These are phyloP conservation scores for Drosophila imparisetae DNA, from an alignment of 2,888 invertebrate species.

Conservation along the genomic window DNA sequence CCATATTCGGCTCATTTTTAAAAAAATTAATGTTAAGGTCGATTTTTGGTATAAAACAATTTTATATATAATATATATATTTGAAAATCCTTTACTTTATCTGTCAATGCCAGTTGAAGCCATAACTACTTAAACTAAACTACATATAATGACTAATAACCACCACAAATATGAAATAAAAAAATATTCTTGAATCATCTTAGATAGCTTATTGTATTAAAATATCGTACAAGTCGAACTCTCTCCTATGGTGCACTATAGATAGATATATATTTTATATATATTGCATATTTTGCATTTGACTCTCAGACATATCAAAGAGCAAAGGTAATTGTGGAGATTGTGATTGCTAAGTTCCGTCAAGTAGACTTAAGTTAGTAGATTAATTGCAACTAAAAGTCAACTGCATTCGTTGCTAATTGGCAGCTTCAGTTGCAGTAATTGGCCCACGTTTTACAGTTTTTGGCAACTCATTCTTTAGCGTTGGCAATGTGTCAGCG, in stretches of 20 bases:
- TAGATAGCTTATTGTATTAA: not conserved
- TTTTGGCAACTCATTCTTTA: slow-evolving; percentile 41
- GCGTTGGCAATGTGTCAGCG: slow-evolving; percentile 47
- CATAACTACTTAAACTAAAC: not conserved
- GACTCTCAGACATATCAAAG: not conserved
- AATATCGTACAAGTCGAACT: not conserved
- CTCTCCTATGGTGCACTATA: not conserved
- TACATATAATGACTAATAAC: not conserved
- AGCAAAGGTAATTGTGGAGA: slow-evolving; percentile 13
- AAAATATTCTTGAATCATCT: not conserved
- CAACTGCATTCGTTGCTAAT: slow-evolving; percentile 31
- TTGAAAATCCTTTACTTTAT: not conserved
- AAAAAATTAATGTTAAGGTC: not conserved
- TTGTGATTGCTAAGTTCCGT: not conserved
- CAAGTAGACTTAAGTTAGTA: slow-evolving; percentile 30
- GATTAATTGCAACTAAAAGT: slow-evolving; percentile 21
- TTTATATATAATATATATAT: not conserved
- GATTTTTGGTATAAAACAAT: not conserved
- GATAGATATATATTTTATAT: not conserved
- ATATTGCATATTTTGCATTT: not conserved
- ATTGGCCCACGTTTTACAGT: slow-evolving; percentile 39
- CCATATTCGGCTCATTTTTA: not conserved
- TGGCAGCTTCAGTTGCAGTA: slow-evolving; percentile 29
- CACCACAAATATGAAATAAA: not conserved
- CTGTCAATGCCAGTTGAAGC: not conserved